Base-by-base conservation (phyloP, 2,888 invertebrate genomes). In the Octodonta nipae region DNA sequence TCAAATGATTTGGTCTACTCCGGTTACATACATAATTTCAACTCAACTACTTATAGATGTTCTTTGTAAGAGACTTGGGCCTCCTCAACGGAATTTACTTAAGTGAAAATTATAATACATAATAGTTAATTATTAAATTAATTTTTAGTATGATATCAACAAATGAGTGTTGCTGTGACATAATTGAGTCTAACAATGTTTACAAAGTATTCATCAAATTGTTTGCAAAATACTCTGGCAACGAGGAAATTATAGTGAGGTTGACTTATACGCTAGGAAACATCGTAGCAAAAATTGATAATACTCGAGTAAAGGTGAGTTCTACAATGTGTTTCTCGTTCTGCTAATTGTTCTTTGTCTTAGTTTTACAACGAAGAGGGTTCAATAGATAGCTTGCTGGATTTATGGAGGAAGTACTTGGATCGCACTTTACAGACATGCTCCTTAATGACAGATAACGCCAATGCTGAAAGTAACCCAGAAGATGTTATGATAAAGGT, bases 221-320 rank as follows among this genome's bases (percentile, higher is more conserved):
- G 35, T 68, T 82, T 37, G 70, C 72, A 22, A 74, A 73, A 51
- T 78, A 79, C 56, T 70, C 74, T 2, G 68, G 74, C 30, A 71
- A 76, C 46, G 75, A 79, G 40, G 76, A 81, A 43, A 72, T 83
- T 32, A 71, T 80, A 32, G 78, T 84, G 30, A 68, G 87, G 2
- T 66, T 87, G 31, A 78, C 83, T 2, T 88, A 86, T 58, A 81
- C 83, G 38, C 66, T 88, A 26, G 87, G 88, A 13, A 88, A 88
- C 56, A 74, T 87, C 60, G 78, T 86, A 51, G 83, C 86, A 12
- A 77, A 76, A 44, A 75, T 76, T 48, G 79, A 85, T 37, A 67
- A 68, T 25, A 78, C 83, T 1, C 63, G 86, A 37, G 62, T 66
- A 25, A 69, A 71, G 62, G 73, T 73, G 2, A 20, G 30, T 17